These are phyloP conservation scores for Odontothrips loti DNA, from an alignment of 2,888 invertebrate species.

Conservation along the genomic window DNA sequence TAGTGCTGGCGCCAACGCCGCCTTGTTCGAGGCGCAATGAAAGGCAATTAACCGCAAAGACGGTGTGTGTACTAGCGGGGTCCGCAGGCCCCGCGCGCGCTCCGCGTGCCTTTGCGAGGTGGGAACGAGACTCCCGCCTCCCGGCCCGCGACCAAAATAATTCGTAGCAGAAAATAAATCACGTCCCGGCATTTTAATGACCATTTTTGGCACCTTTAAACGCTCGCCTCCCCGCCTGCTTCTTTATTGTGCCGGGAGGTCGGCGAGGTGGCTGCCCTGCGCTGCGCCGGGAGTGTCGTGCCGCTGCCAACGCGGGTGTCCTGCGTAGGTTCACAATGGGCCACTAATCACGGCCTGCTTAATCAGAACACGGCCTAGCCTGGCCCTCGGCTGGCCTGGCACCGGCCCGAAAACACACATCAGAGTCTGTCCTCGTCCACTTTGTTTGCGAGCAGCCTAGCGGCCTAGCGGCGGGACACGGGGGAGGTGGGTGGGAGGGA, in stretches of 20 bases:
- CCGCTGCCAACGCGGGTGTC: not conserved
- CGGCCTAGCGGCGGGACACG: not conserved
- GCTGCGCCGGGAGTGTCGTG: not conserved
- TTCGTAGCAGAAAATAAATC: not conserved
- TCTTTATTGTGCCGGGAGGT: too few relatives aligned
- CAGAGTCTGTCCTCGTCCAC: not conserved
- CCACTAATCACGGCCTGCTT: conserved; percentile 25
- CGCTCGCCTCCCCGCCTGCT: not conserved
- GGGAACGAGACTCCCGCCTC: too few relatives aligned
- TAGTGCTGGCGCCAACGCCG: too few relatives aligned
- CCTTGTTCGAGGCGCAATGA: too few relatives aligned
- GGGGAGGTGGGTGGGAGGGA: not conserved
- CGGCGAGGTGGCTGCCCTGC: not conserved
- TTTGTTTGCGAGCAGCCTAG: not conserved
- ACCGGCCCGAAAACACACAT: not conserved
- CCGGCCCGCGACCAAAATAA: not conserved
- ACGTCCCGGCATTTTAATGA: not conserved
- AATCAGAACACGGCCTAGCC: not conserved
- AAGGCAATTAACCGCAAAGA: too few relatives aligned
- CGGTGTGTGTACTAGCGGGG: too few relatives aligned
- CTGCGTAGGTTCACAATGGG: conserved; percentile 21
- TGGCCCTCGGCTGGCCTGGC: not conserved
- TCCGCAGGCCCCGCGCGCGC: too few relatives aligned
- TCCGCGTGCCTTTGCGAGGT: too few relatives aligned
- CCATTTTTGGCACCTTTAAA: not conserved